Conservation (phyloP, 2,113 vertebrate genomes). For the Notarius lentiginosus region DNA sequence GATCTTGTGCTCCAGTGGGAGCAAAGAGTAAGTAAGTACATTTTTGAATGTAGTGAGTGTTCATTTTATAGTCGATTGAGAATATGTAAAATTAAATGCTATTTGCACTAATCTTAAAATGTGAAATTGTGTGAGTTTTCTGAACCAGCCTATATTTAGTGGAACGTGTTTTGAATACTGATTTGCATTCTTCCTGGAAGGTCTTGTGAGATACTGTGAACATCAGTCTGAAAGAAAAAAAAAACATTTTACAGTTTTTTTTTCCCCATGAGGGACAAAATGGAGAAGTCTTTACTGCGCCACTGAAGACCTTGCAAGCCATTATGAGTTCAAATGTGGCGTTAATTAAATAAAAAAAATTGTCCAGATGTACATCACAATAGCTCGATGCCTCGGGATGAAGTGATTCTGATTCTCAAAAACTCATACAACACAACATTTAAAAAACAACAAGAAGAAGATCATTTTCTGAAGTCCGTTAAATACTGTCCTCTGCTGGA, state of each 20-base stretch:
- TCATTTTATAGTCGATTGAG: too few species aligned
- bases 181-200: conserved; percentile 13
- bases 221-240: background rate
- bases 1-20: too few species aligned
- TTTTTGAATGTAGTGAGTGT: too few species aligned
- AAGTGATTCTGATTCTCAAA: background rate
- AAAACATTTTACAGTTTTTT: background rate
- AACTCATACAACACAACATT: background rate
- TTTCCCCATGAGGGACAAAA: background rate
- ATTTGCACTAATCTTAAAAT: too few species aligned
- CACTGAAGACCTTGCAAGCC: background rate
- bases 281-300: background rate
- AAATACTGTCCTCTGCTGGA: conserved; percentile 28
- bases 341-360: background rate
- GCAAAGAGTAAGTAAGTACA: too few species aligned
- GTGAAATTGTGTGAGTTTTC: background rate
- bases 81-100: too few species aligned
- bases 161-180: background rate
- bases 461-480: background rate
- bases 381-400: background rate
- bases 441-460: background rate
- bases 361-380: background rate
- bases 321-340: too few species aligned
- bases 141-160: background rate
- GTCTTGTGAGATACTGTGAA: background rate